These are phyloP conservation scores for Stramonita haemastoma DNA, from an alignment of 2,888 invertebrate genomes.

Conservation along the genomic window DNA sequence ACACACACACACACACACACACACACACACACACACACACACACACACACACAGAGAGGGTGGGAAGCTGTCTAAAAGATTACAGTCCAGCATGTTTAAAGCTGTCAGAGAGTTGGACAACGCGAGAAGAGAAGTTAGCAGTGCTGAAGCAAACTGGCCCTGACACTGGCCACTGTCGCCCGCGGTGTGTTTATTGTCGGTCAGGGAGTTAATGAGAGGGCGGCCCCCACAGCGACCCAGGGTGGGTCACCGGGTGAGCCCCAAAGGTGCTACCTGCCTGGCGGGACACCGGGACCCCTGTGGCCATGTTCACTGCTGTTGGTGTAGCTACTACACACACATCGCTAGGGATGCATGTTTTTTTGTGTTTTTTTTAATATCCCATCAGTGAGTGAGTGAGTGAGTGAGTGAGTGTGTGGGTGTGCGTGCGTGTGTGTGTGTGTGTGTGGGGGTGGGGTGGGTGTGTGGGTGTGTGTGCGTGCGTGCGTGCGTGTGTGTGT, in stretches of 20 bases:
- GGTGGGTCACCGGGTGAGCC: background rate
- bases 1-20: conserved; percentile 14
- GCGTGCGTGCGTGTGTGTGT: background rate
- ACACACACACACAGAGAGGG: background rate
- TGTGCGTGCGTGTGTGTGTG: background rate
- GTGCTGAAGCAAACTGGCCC: background rate
- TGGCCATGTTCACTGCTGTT: too few relatives aligned
- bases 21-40: background rate
- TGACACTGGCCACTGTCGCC: background rate
- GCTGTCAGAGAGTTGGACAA: background rate
- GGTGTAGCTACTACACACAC: too few relatives aligned
- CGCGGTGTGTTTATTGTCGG: background rate
- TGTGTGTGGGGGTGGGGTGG: background rate
- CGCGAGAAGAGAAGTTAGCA: background rate
- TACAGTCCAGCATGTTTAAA: background rate
- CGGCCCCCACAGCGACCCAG: background rate
- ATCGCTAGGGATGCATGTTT: too few relatives aligned
- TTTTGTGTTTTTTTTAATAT: too few relatives aligned
- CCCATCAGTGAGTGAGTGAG: too few relatives aligned
- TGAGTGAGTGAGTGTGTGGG: too few relatives aligned
- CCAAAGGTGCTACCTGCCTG: background rate
- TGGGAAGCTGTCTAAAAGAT: background rate
- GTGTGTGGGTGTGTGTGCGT: background rate
- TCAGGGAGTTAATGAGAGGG: conserved; percentile 10
- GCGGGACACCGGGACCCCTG: background rate